phyloP scores from a whole-genome alignment of 1,140 invertebrate species.

The Zophobas atratus region DNA sequence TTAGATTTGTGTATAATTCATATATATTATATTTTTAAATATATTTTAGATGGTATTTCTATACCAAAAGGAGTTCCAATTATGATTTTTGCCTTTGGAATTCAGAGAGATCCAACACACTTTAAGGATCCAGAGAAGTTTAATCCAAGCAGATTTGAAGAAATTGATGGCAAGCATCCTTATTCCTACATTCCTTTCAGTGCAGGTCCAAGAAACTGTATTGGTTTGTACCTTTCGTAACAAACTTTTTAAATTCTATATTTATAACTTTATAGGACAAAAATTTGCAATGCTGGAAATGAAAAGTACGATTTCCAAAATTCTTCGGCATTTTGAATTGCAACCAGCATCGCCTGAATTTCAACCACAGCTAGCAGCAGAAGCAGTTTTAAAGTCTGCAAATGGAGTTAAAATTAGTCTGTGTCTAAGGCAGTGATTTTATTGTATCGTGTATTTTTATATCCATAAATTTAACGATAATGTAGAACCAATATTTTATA shows the following conservation, averaged over 20 bases:
- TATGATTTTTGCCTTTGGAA: constrained; percentile 65
- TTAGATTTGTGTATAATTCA: neutral
- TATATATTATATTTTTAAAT: neutral
- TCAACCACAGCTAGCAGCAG: neutral
- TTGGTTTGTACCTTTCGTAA: constrained; percentile 64
- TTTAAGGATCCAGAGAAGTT: constrained; percentile 79
- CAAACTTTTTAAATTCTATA: neutral
- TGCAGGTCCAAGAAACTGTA: constrained; percentile 70
- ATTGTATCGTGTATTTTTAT: neutral
- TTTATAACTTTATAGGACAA: no score
- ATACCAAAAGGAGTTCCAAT: constrained; percentile 30
- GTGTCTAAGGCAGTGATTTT: neutral
- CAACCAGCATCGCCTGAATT: constrained; percentile 11
- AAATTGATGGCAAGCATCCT: constrained; percentile 63
- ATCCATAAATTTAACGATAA: neutral
- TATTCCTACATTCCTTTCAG: constrained; percentile 73
- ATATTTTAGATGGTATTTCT: constrained; percentile 47
- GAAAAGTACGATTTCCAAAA: neutral
- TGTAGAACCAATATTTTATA: no score
- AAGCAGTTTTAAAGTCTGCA: constrained; percentile 8
- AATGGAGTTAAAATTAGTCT: constrained; percentile 30
- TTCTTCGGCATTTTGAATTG: constrained; percentile 27
- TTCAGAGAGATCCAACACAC: constrained; percentile 74
- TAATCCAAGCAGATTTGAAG: constrained; percentile 78
- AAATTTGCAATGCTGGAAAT: no score